Evolutionary conservation across 1,140 invertebrate species (phyloP), one percentile per base, ranked within the genome.

Genomic region (Paramacrobiotus metropolitanus): DNA sequence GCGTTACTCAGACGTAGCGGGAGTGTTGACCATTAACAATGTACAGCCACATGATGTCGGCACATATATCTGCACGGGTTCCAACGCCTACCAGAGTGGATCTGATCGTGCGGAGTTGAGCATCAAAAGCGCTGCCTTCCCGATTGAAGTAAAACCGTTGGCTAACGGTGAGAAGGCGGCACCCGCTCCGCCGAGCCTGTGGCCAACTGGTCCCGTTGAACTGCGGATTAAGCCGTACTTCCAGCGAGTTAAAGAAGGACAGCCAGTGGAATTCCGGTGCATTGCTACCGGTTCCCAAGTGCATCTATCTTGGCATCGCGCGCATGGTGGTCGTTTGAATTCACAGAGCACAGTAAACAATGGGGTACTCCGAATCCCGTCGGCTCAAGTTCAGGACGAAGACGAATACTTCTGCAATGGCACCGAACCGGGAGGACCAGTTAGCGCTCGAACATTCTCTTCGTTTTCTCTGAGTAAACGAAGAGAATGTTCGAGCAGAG

Each of bases 21-120:
- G 87, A 30, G 67, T 82, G 0, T 74, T 95, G 0, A 70, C 82
- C 3, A 84, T 95, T 59, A 78, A 78, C 1, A 80, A 85, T 67
- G 75, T 88, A 0, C 79, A 80, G 70, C 76, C 81, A 1, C 79
- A 82, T 31, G 89, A 95, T 69, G 84, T 84, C 59, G 90, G 90
- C 44, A 78, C 79, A 29, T 95, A 93, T 70, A 79, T 87, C 48
- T 95, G 90, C 69, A 81, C 82, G 67, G 86, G 86, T 0, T 80
- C 77, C 62, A 83, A 88, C 69, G 67, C 69, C 24, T 65, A 68
- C 44, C 65, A 66, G 63, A 65, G 68, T 29, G 72, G 68, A n/a
- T 77, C 79, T 30, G 81, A 83, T 55, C 75, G 74, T 65, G 82
- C 85, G 18, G 79, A 79, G 31, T 77, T 93, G 1, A 81, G 77